A percentile compares a stretch with the other conserved stretches of the same genome.
Conservation (phyloP, 2,888 invertebrate genomes). For the Pterostichus madidus region DNA sequence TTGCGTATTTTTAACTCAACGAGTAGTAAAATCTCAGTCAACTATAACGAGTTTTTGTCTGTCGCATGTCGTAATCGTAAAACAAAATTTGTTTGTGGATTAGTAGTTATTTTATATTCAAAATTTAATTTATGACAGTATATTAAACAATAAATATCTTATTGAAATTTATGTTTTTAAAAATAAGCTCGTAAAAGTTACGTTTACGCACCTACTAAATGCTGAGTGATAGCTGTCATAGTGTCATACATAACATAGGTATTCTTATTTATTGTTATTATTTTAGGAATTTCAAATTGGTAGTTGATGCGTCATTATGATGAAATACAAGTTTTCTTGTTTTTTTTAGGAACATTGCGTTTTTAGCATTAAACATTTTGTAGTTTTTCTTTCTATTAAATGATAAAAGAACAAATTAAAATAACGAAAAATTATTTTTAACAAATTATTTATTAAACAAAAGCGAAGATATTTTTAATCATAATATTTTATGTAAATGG, state of each 20-base stretch:
- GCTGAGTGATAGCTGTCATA: neutral
- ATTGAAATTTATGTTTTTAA: conserved; percentile 10
- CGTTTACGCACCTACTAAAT: neutral
- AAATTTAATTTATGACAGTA: conserved; percentile 18
- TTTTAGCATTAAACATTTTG: too few relatives aligned
- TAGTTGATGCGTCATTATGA: too few relatives aligned
- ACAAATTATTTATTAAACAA: too few relatives aligned
- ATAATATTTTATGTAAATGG: conserved; percentile 21
- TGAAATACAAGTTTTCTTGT: too few relatives aligned
- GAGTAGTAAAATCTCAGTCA: conserved; percentile 20
- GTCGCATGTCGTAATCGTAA: conserved; percentile 40
- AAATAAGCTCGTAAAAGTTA: neutral
- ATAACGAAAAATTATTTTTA: too few relatives aligned
- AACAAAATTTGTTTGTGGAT: conserved; percentile 17
- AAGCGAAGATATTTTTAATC: neutral
- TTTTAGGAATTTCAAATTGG: too few relatives aligned
- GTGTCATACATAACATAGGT: neutral
- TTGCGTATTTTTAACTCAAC: conserved; percentile 34
- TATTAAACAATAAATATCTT: neutral
- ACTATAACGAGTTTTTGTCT: conserved; percentile 19
- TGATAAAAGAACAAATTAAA: too few relatives aligned
- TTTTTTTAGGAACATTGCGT: too few relatives aligned
- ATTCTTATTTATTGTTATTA: too few relatives aligned
- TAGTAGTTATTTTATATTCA: conserved; percentile 17
- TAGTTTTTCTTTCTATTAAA: too few relatives aligned